Evolutionary conservation across 1,140 invertebrate genomes (phyloP).

Genomic region (Ericerus pela): DNA sequence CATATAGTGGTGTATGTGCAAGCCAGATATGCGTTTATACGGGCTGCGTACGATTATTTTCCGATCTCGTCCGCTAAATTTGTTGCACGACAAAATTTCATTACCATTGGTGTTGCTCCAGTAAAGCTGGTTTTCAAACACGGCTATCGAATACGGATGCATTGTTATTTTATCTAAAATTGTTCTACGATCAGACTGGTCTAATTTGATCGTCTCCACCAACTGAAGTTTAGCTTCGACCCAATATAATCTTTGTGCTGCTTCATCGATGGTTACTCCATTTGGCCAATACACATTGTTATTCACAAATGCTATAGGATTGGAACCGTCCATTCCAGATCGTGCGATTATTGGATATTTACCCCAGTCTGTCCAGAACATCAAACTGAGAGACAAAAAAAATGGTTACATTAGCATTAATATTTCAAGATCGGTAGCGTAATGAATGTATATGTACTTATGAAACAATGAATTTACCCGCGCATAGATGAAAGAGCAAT

Average conservation of each 20-base stretch:
- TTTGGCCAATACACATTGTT: slow-evolving; percentile 67
- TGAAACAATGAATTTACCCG: too few species aligned
- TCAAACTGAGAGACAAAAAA: too few species aligned
- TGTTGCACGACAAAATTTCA: slow-evolving; percentile 48
- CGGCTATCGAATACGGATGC: slow-evolving; percentile 58
- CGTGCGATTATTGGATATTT: slow-evolving; percentile 50
- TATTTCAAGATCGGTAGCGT: too few species aligned
- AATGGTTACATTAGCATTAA: too few species aligned
- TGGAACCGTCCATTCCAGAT: slow-evolving; percentile 72
- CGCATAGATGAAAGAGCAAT: slow-evolving; percentile 43
- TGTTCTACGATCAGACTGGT: slow-evolving; percentile 48
- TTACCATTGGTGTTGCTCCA: slow-evolving; percentile 67
- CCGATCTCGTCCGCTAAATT: slow-evolving; percentile 46
- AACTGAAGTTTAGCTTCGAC: slow-evolving; percentile 54
- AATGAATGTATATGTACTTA: too few species aligned
- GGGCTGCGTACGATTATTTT: too few species aligned
- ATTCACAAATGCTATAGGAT: slow-evolving; percentile 35
- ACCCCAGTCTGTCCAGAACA: slow-evolving; percentile 82
- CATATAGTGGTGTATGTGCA: too few species aligned
- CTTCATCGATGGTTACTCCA: slow-evolving; percentile 73
- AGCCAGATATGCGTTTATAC: too few species aligned
- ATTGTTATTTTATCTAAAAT: slow-evolving; percentile 15
- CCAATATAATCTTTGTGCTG: slow-evolving; percentile 61
- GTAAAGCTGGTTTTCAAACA: slow-evolving; percentile 75
- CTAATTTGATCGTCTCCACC: slow-evolving; percentile 59